These are phyloP conservation scores for Anoplopoma fimbria DNA, from an alignment of 2,113 vertebrate species.

Conservation along the genomic window DNA sequence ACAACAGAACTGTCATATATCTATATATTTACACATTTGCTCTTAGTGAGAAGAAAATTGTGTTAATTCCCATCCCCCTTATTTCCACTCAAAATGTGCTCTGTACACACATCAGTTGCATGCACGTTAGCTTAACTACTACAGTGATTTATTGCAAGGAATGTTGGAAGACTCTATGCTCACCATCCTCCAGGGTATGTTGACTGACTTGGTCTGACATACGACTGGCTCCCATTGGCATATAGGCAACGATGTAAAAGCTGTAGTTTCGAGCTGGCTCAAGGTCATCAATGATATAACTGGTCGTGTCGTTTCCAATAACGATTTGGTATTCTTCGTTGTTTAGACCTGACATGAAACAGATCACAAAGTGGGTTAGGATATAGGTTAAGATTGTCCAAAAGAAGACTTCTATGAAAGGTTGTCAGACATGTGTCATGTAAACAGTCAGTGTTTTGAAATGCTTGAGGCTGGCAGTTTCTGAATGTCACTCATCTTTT, in stretches of 20 bases:
- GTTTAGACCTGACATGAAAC: slow-evolving; percentile 88
- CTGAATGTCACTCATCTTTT: slow-evolving; percentile 24
- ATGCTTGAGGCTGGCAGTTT: background rate
- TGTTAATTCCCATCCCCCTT: background rate
- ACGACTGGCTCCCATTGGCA: slow-evolving; percentile 98
- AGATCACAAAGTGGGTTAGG: slow-evolving; percentile 21
- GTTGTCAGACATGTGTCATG: background rate
- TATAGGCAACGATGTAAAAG: slow-evolving; percentile 98
- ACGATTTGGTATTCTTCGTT: slow-evolving; percentile 98
- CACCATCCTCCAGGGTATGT: slow-evolving; percentile 96
- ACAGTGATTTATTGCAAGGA: slow-evolving; percentile 70
- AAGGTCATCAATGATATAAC: slow-evolving; percentile 95
- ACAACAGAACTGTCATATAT: background rate
- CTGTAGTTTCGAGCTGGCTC: slow-evolving; percentile 96
- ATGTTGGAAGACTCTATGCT: slow-evolving; percentile 71
- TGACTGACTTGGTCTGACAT: slow-evolving; percentile 97
- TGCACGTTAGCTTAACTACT: slow-evolving; percentile 61
- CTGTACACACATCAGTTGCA: slow-evolving; percentile 46
- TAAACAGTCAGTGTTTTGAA: slow-evolving; percentile 28
- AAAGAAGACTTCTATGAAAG: slow-evolving; percentile 5
- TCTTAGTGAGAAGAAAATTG: background rate
- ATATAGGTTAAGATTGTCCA: background rate
- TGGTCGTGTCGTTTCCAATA: slow-evolving; percentile 97
- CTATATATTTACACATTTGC: background rate
- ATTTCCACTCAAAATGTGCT: slow-evolving; percentile 41